These are phyloP conservation scores for Paratrypauchen microcephalus DNA, from an alignment of 2,797 vertebrate species.

Conservation along the genomic window DNA sequence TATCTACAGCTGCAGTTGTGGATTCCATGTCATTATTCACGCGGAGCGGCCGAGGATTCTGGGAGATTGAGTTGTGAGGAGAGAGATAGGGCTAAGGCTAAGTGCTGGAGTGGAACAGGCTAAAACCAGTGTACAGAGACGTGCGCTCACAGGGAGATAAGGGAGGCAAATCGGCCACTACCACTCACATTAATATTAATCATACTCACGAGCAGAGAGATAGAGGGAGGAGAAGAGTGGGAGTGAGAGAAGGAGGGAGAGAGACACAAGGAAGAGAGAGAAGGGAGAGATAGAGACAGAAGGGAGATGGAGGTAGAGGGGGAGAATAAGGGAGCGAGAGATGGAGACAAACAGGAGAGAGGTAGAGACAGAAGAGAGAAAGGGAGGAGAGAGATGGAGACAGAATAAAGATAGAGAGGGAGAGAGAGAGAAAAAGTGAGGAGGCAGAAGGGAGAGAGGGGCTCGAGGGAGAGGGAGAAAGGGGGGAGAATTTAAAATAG, in stretches of 20 bases:
- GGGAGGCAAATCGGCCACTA: constrained; percentile 40
- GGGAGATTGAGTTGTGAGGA: constrained; percentile 42
- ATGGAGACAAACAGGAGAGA: too few species aligned
- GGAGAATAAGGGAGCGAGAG: too few species aligned
- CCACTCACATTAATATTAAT: constrained; percentile 71
- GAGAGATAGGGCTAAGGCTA: constrained; percentile 60
- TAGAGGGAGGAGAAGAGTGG: constrained; percentile 21
- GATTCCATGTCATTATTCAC: not conserved
- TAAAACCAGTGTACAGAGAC: constrained; percentile 61
- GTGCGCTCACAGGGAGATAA: constrained; percentile 43
- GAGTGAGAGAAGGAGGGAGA: constrained; percentile 25
- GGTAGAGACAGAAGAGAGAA: too few species aligned
- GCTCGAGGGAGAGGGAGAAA: constrained; percentile 23
- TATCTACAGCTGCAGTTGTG: not conserved
- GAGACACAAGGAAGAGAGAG: constrained; percentile 22
- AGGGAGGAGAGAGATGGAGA: too few species aligned
- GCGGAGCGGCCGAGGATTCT: not conserved
- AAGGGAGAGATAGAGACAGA: too few species aligned
- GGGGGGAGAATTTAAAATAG: constrained; percentile 63
- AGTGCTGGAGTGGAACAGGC: constrained; percentile 61
- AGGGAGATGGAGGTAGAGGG: too few species aligned
- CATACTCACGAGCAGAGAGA: constrained; percentile 43
- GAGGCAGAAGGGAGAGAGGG: too few species aligned
- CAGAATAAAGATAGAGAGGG: too few species aligned
- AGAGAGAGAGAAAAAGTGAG: too few species aligned